Conservation (phyloP, 2,888 invertebrate genomes). For the Cataglyphis rosenhaueri region DNA sequence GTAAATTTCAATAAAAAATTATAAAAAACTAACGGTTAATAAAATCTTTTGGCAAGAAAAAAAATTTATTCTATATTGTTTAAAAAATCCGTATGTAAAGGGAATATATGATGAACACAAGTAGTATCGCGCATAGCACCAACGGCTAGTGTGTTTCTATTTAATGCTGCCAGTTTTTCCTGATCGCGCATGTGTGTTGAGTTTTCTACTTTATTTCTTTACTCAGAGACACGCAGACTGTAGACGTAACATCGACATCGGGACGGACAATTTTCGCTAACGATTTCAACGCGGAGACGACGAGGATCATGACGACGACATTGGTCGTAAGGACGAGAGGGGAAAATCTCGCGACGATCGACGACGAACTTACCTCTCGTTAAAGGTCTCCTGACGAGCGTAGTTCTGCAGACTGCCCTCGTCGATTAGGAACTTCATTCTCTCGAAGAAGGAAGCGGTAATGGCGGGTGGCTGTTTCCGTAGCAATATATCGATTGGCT, state of each 20-base stretch:
- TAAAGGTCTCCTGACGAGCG: conserved; percentile 97
- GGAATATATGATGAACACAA: not conserved
- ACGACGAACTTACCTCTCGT: conserved; percentile 94
- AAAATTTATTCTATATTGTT: not conserved
- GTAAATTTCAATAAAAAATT: not conserved
- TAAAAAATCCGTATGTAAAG: not conserved
- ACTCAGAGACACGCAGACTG: conserved; percentile 69
- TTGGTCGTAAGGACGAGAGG: conserved; percentile 54
- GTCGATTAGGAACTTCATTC: conserved; percentile 99
- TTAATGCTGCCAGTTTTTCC: conserved; percentile 49
- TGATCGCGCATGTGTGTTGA: conserved; percentile 53
- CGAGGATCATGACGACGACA: conserved; percentile 54
- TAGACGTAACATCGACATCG: conserved; percentile 80
- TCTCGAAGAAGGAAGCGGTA: conserved; percentile 98
- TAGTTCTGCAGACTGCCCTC: conserved; percentile 99
- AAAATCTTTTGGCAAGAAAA: not conserved
- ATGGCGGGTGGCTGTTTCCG: conserved; percentile 98
- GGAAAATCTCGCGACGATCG: conserved; percentile 41
- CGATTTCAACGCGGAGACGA: conserved; percentile 58
- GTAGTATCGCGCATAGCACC: conserved; percentile 19
- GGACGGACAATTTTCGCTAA: conserved; percentile 79
- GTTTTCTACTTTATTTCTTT: conserved; percentile 50
- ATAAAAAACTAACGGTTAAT: not conserved
- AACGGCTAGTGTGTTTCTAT: conserved; percentile 51
- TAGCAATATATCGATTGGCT: conserved; percentile 97